Evolutionary conservation across 2,797 vertebrate species (phyloP), one percentile per base, ranked within the genome.

Genomic region (Molossus molossus): DNA sequence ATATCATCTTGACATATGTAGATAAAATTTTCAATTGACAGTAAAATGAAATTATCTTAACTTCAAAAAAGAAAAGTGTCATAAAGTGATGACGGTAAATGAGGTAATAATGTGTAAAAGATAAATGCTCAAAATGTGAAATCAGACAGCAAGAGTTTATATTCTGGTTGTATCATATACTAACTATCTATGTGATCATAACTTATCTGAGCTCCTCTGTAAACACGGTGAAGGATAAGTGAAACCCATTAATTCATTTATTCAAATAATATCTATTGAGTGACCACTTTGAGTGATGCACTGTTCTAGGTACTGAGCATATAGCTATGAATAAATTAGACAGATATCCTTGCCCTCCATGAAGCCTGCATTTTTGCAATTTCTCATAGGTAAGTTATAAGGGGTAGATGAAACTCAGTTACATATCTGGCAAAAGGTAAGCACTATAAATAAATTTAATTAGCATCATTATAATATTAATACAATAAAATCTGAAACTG

Each of bases 1-100:
- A 3, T 33, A 25, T 33, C 40, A 23, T 53, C 23, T 37, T 23
- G 29, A 62, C 20, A 70, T 14, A 2, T 29, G 57, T 53, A 25
- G 29, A 5, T 69, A 20, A 86, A 70, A 60, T 4, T 67, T 45
- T 83, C 40, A 70, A 13, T 50, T 62, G 45, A 50, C 3, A 84
- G 67, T 48, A 50, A 88, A 92, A 70, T 58, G 7, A 88, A 80
- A 73, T 69, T n/a, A 77, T 25, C 64, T 89, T 70, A 77, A 58
- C 13, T 33, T 94, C 12, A 40, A 45, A 69, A 48, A 82, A 87
- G 37, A 6, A 45, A 60, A 87, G 83, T 73, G 10, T 48, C n/a
- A 8, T 33, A 72, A 89, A 85, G 23, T 7, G 6, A 9, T 40
- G 13, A 40, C 48, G 7, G 6, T 21, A 80, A 92, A 29, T 37